Evolutionary conservation across 2,113 vertebrate genomes (phyloP).

Genomic region (Lepisosteus osseus): DNA sequence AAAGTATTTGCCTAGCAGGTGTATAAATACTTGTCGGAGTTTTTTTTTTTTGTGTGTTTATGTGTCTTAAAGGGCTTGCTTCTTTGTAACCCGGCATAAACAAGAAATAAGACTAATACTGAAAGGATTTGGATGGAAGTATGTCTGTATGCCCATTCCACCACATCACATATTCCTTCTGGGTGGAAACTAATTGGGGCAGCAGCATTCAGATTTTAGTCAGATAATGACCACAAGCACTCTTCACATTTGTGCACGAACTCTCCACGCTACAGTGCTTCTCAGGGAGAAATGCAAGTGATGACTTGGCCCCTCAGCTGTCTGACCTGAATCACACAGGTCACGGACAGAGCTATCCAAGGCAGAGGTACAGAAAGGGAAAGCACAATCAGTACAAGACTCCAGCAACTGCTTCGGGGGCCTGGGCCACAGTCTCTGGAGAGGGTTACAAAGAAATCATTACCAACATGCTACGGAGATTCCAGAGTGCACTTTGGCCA

Average conservation of each 20-base stretch:
- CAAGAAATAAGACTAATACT: neutral
- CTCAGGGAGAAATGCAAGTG: constrained; percentile 14
- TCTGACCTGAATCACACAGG: constrained; percentile 38
- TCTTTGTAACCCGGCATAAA: neutral
- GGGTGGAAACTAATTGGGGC: constrained; percentile 69
- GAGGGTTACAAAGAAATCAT: too few species aligned
- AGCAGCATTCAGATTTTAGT: constrained; percentile 50
- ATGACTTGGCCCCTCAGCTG: constrained; percentile 18
- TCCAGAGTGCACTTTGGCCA: too few species aligned
- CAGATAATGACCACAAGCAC: constrained; percentile 68
- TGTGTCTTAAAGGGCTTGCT: neutral
- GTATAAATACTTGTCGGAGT: neutral
- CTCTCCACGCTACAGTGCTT: constrained; percentile 34
- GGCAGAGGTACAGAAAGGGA: neutral
- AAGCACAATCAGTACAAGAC: neutral
- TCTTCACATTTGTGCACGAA: constrained; percentile 54
- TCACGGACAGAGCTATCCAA: constrained; percentile 18
- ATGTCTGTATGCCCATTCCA: constrained; percentile 20
- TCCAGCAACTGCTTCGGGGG: neutral
- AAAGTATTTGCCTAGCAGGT: too few species aligned
- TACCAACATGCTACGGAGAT: neutral
- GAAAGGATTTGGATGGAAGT: constrained; percentile 18
- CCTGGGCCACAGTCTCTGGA: neutral
- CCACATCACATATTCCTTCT: constrained; percentile 47
- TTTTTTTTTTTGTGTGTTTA: neutral